Evolutionary conservation across 2,888 invertebrate genomes (phyloP).

Genomic region (Neocrepidodera transversa): DNA sequence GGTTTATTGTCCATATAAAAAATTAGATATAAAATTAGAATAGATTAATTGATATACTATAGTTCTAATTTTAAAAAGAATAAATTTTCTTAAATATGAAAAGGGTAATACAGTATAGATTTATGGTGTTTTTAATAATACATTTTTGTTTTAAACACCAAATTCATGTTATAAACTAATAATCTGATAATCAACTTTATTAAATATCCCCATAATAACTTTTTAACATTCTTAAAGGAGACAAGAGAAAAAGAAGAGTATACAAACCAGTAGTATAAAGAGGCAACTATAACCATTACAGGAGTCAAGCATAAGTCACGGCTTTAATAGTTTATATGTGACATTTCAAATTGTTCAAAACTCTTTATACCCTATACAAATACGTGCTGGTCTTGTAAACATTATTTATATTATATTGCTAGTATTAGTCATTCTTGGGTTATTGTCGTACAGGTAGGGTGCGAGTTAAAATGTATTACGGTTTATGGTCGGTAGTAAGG

Average conservation of each 20-base stretch:
- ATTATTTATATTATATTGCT: conserved; percentile 21
- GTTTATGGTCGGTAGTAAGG: conserved; percentile 1
- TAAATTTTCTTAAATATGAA: too few relatives aligned
- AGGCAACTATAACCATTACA: conserved; percentile 24
- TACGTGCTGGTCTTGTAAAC: conserved; percentile 21
- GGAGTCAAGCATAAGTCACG: conserved; percentile 25
- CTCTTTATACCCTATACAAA: conserved; percentile 21
- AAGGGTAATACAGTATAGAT: too few relatives aligned
- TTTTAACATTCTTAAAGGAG: neutral
- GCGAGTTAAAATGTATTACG: conserved; percentile 12
- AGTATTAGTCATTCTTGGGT: conserved; percentile 25
- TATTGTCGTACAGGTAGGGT: conserved; percentile 19
- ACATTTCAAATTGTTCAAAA: conserved; percentile 27
- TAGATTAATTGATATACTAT: too few relatives aligned
- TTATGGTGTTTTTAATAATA: too few relatives aligned
- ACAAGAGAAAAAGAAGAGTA: neutral
- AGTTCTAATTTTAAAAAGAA: too few relatives aligned
- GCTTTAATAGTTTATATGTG: conserved; percentile 29
- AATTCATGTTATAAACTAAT: too few relatives aligned
- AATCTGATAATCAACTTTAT: too few relatives aligned
- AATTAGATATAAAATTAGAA: too few relatives aligned
- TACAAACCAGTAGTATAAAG: conserved; percentile 17
- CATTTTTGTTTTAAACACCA: too few relatives aligned
- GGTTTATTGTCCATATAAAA: neutral
- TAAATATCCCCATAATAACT: too few relatives aligned